Evolutionary conservation across 1,140 invertebrate genomes (phyloP).

Genomic region (Penaeus chinensis): DNA sequence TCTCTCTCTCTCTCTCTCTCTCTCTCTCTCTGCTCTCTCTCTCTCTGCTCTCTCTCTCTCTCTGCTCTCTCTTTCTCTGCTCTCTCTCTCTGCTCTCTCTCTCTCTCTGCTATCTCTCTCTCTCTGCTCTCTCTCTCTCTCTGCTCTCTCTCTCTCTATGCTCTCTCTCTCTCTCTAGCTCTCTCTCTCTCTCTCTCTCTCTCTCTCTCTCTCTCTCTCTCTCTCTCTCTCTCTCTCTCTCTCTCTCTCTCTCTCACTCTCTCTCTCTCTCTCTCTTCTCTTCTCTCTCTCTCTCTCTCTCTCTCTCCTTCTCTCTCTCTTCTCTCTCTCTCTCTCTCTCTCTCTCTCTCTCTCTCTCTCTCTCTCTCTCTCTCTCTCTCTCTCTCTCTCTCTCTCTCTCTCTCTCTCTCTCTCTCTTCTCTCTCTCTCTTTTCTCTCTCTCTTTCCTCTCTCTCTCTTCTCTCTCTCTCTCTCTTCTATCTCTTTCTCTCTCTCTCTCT

Average conservation of each 20-base stretch:
- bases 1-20: background rate
- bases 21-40: background rate
- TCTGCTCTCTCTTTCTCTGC: too few relatives aligned
- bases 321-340: background rate
- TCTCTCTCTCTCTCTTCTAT: background rate
- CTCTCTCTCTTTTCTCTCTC: too few relatives aligned
- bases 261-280: background rate
- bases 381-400: background rate
- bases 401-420: too few relatives aligned
- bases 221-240: background rate
- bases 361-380: background rate
- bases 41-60: too few relatives aligned
- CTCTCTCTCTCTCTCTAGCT: too few relatives aligned
- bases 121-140: too few relatives aligned
- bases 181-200: background rate
- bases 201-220: too few relatives aligned
- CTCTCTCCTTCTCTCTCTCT: background rate
- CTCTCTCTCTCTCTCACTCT: background rate
- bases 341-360: background rate
- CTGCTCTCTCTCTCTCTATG: background rate
- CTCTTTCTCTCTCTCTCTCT: conserved; percentile 1
- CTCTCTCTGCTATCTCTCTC: too few relatives aligned
- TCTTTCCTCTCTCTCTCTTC: background rate
- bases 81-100: too few relatives aligned
- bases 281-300: background rate